Evolutionary conservation across 1,140 invertebrate genomes (phyloP).

Genomic region (Ylistrum balloti): DNA sequence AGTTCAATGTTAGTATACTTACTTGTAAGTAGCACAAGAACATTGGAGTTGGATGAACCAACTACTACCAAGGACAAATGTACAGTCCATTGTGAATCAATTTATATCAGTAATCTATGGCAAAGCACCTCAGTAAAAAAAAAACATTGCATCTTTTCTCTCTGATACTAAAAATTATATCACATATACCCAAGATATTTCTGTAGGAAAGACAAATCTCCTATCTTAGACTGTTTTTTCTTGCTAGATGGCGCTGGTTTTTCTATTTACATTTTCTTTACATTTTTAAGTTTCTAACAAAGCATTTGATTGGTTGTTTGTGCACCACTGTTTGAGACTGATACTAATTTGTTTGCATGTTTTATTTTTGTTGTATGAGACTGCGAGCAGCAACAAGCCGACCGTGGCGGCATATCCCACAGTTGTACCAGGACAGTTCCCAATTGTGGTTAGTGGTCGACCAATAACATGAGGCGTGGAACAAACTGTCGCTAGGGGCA

Average conservation of each 20-base stretch:
- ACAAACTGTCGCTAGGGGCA: constrained; percentile 8
- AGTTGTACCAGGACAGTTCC: constrained; percentile 79
- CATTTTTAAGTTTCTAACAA: constrained; percentile 34
- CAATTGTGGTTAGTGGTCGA: constrained; percentile 77
- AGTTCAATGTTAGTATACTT: too few species aligned
- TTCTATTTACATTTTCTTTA: constrained; percentile 50
- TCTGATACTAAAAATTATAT: constrained; percentile 6
- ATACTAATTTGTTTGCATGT: constrained; percentile 80
- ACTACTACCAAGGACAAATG: too few species aligned
- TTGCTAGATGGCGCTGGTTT: constrained; percentile 60
- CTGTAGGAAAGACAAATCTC: background rate
- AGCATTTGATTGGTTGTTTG: constrained; percentile 36
- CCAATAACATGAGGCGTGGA: constrained; percentile 32
- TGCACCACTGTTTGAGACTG: constrained; percentile 47
- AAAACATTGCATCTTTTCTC: background rate
- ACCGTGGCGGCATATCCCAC: constrained; percentile 88
- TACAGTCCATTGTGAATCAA: background rate
- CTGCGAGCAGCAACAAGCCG: constrained; percentile 67
- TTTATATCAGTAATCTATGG: background rate
- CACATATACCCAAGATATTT: background rate
- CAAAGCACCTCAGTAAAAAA: background rate
- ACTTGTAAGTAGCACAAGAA: too few species aligned
- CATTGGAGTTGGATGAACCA: too few species aligned
- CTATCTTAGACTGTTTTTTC: background rate
- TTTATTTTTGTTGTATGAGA: constrained; percentile 78